Percentiles rank a stretch among this genome's conserved stretches.
These are phyloP conservation scores for Drosophila leontia DNA, from an alignment of 1,140 invertebrate species.

Conservation along the genomic window DNA sequence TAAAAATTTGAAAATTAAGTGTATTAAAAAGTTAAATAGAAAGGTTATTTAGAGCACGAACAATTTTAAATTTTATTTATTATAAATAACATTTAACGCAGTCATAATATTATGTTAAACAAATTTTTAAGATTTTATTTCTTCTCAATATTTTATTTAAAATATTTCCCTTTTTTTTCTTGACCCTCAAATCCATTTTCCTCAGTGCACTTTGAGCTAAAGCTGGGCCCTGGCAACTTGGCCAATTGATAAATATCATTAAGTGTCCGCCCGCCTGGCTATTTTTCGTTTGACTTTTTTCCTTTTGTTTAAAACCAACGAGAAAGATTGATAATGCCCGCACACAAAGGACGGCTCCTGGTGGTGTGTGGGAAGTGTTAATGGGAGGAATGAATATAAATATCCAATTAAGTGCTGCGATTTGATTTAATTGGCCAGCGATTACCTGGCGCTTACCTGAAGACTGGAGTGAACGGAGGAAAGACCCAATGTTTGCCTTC, in stretches of 20 bases:
- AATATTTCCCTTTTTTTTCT: no score
- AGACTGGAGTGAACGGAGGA: constrained; percentile 6
- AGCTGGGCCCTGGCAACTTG: constrained; percentile 27
- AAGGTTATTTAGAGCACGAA: no score
- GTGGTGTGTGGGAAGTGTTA: constrained; percentile 31
- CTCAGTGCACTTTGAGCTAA: background rate
- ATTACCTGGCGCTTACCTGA: no score
- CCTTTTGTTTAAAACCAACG: constrained; percentile 27
- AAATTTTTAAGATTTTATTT: no score
- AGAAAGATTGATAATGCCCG: constrained; percentile 45
- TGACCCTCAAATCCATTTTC: background rate
- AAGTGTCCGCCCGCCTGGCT: constrained; percentile 24
- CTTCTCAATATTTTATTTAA: no score
- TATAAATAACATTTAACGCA: no score
- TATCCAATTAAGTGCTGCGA: constrained; percentile 43
- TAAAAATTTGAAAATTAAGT: no score
- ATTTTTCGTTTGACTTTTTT: constrained; percentile 1
- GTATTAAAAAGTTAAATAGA: no score
- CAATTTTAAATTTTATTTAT: no score
- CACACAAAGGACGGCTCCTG: constrained; percentile 29
- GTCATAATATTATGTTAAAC: no score
- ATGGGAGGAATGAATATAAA: constrained; percentile 49
- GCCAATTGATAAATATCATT: constrained; percentile 74
- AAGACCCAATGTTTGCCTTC: constrained; percentile 25
- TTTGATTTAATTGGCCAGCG: constrained; percentile 42